Conservation (phyloP, 2,888 invertebrate species). For the Drosophila barbarae region DNA sequence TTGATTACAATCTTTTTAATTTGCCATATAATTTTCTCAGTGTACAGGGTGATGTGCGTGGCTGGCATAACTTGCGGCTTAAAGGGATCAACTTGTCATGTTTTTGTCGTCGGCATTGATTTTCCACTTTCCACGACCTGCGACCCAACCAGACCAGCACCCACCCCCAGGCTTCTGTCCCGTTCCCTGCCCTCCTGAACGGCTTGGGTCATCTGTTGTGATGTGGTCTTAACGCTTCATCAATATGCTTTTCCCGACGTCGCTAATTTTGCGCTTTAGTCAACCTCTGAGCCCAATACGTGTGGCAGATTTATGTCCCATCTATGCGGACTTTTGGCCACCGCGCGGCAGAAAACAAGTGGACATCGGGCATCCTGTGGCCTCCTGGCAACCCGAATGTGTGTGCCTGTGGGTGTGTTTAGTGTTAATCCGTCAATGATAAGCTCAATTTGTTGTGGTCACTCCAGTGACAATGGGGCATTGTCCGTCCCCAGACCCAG, state of each 20-base stretch:
- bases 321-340: slow-evolving; percentile 19
- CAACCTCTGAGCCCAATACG: slow-evolving; percentile 56
- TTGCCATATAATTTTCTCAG: not conserved
- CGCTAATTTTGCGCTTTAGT: slow-evolving; percentile 66
- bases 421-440: slow-evolving; percentile 77
- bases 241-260: slow-evolving; percentile 67
- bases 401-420: slow-evolving; percentile 56
- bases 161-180: slow-evolving; percentile 18
- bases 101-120: slow-evolving; percentile 67
- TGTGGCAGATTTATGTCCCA: slow-evolving; percentile 64
- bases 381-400: slow-evolving; percentile 6
- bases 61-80: slow-evolving; percentile 75
- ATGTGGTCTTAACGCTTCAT: slow-evolving; percentile 60
- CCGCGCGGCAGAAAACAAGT: slow-evolving; percentile 44
- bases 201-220: slow-evolving; percentile 38
- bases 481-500: slow-evolving; percentile 29
- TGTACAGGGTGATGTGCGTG: slow-evolving; percentile 53
- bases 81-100: slow-evolving; percentile 77
- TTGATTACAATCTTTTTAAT: not conserved
- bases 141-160: slow-evolving; percentile 32
- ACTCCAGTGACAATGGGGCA: slow-evolving; percentile 64
- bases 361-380: slow-evolving; percentile 37
- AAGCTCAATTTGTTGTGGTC: slow-evolving; percentile 76
- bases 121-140: slow-evolving; percentile 57
- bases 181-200: slow-evolving; percentile 8